These are phyloP conservation scores for Scelioninae gen. 1 DNA, from an alignment of 2,888 invertebrate species.

Conservation along the genomic window DNA sequence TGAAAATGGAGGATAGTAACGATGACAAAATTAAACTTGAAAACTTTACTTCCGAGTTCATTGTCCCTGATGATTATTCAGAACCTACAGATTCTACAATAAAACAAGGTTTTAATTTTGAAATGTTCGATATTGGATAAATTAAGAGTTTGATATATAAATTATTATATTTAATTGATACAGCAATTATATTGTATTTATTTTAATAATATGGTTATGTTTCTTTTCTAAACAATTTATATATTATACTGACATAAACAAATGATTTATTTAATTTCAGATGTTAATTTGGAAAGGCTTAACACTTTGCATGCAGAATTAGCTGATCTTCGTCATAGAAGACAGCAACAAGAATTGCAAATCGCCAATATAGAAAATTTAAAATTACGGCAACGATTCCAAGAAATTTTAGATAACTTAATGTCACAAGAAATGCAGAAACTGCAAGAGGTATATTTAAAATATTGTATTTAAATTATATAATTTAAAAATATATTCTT, in stretches of 20 bases:
- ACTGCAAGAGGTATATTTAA: conserved; percentile 88
- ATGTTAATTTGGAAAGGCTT: conserved; percentile 85
- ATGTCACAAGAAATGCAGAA: conserved; percentile 90
- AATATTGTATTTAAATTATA: no score
- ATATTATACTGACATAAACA: no score
- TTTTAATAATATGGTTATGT: no score
- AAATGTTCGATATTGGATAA: background rate
- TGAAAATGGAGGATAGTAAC: conserved; percentile 70
- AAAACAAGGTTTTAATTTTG: conserved; percentile 44
- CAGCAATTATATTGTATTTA: no score
- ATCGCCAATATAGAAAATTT: conserved; percentile 94
- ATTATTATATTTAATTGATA: no score
- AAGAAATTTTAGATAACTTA: conserved; percentile 91
- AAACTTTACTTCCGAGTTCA: conserved; percentile 80
- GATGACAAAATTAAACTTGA: conserved; percentile 79
- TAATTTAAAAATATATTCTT: no score
- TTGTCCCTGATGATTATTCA: conserved; percentile 77
- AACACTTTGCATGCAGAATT: conserved; percentile 90
- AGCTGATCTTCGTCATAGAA: conserved; percentile 89
- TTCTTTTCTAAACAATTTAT: no score
- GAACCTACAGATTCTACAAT: conserved; percentile 62
- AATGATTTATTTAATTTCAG: no score
- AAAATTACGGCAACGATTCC: conserved; percentile 92
- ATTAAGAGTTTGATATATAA: no score
- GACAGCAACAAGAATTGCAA: conserved; percentile 92